A percentile compares a stretch with the other conserved stretches of the same genome.
Conservation (phyloP, 2,888 invertebrate species). For the Cerastis leucographa region DNA sequence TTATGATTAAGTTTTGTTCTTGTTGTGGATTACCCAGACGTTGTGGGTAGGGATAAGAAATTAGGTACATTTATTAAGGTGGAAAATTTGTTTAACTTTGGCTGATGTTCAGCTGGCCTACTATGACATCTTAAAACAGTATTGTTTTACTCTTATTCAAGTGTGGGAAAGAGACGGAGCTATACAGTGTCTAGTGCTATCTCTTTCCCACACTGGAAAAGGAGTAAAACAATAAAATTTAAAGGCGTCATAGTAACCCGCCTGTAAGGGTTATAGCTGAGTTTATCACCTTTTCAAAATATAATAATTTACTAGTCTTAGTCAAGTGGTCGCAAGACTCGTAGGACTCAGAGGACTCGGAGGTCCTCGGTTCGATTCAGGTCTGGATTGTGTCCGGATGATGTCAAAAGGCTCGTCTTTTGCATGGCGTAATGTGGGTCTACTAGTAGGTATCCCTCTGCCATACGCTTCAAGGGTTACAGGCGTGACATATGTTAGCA, state of each 20-base stretch:
- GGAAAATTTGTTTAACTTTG: not conserved
- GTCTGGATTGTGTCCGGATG: not conserved
- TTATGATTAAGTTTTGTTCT: slow-evolving; percentile 48
- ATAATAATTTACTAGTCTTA: no score
- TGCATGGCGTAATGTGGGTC: not conserved
- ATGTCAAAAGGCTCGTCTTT: not conserved
- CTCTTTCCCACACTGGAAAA: no score
- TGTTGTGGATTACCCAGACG: slow-evolving; percentile 31
- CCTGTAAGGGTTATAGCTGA: not conserved
- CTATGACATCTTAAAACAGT: no score
- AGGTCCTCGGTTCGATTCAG: not conserved
- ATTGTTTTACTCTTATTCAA: no score
- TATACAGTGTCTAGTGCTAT: no score
- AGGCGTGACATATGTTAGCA: not conserved
- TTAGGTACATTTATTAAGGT: not conserved
- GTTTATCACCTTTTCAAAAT: no score
- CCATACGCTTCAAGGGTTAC: not conserved
- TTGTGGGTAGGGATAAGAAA: slow-evolving; percentile 4
- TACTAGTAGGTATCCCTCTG: not conserved
- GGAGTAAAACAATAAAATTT: no score
- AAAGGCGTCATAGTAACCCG: no score
- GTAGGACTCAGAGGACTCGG: not conserved
- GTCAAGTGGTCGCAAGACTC: not conserved
- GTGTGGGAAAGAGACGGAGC: no score
- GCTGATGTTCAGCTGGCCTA: not conserved